Base-by-base conservation (phyloP, 2,888 invertebrate species). In the Pterobdella sp. region DNA sequence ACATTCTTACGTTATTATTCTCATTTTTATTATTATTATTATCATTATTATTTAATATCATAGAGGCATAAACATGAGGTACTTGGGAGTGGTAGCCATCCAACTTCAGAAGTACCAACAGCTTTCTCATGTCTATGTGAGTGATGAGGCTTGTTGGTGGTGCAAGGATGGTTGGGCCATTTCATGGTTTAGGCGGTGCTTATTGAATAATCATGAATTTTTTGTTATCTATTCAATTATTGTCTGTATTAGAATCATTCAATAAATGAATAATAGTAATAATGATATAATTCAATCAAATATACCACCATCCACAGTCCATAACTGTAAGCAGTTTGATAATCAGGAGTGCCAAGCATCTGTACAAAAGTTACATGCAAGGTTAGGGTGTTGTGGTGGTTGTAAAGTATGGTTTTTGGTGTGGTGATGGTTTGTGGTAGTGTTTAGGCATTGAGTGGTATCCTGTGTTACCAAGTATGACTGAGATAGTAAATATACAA, bases 41-140 rank as follows among this genome's bases (percentile, higher is more conserved):
- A 56, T 26, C 60, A 65, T 34, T 32, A 65, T 65, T 14, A 32
- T 18, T 34, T 31, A 14, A 34, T 29, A 65, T 34, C 65, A 56
- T 74, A 79, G 77, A 70, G 98, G 98, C 78, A 94, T 98, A 80
- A 98, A 98, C 85, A 90, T 97, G 78, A 88, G 97, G 74, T 99
- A 98, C 84, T 87, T 99, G 77, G 97, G 97, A 68, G 92, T 93
- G 86, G 90, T 98, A 66, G 90, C 92, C 66, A 88, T 88, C 75
- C 88, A 91, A 82, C 85, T 96, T 69, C 85, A 87, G 0, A 89
- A 91, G 81, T 89, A 92, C 80, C 88, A 80, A 74, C 89, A 89
- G 77, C 87, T 96, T 73, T 88, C 90, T 77, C 96, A 96, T 85
- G 87, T 85, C 36, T 80, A 84, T 80, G 85, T 85, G 78, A 76